Base-by-base conservation (phyloP, 2,888 invertebrate genomes). In the Coelogynopora nodosa region DNA sequence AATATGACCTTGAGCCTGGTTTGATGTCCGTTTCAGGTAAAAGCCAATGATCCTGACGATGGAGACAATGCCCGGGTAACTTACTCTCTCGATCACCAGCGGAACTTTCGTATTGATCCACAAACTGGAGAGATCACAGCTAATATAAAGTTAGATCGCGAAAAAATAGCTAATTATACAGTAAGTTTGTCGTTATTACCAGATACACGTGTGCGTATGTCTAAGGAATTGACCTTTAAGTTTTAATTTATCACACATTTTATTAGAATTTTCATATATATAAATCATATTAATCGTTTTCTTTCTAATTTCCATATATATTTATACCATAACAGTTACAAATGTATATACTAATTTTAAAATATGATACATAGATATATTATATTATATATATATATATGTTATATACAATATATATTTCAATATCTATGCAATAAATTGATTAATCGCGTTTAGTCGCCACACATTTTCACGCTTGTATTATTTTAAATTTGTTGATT, bases 61-160 rank as follows among this genome's bases (percentile, higher is more conserved):
- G 74, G 74, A 26, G 85, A 85, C 28, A 85, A 85, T 28, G 85
- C 85, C 23, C 23, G 30, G 67, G 28, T 85, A 18, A 85, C 67
- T 13, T 85, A 85, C 74, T 27, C 67, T 29, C 67, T 85, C 0
- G 49, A 27, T 31, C 67, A 5, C 0, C 27, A 27, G 27, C 30
- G 30, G 1, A 82, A 67, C 0, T 85, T 85, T 67, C 18, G 28
- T 0, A 85, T 85, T 67, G 1, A 85, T 26, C 67, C 67, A 0
- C 26, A 85, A 0, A 80, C 67, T 67, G 85, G 85, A 5, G 67
- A 26, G 27, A 74, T 85, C n/a, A 81, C 28, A 27, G 85, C 74
- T 18, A 85, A 29, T 0, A 67, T 27, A 26, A 30, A 1, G 13
- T 85, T 85, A 23, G 67, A 85, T 85, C 26, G 85, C n/a, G 85